phyloP scores from a whole-genome alignment of 2,797 vertebrate species.

The Chloroceryle amazona region DNA sequence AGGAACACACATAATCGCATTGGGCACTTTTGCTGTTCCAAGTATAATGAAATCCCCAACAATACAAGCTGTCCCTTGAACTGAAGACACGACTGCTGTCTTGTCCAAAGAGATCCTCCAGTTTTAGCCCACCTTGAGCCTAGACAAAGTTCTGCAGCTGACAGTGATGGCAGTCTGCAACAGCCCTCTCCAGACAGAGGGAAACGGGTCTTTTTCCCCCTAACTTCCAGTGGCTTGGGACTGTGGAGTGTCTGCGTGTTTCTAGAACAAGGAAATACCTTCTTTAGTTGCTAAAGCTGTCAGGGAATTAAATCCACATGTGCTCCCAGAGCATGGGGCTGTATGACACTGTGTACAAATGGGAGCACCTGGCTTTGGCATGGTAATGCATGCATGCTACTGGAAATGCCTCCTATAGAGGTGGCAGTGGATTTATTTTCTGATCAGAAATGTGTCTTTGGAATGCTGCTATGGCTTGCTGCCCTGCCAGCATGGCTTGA shows the following conservation, averaged over 20 bases:
- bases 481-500: neutral
- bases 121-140: neutral
- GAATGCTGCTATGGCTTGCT: neutral
- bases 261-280: neutral
- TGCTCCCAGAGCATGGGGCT: neutral
- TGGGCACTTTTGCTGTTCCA: neutral
- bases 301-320: neutral
- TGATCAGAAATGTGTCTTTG: neutral
- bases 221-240: neutral
- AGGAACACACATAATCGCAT: neutral
- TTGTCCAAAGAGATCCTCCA: neutral
- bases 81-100: neutral
- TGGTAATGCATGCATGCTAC: fast-evolving
- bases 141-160: neutral
- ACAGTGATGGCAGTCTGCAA: neutral
- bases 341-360: neutral
- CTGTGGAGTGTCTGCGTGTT: neutral
- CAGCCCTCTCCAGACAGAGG: neutral
- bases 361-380: neutral
- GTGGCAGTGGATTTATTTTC: neutral
- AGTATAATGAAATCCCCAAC: neutral
- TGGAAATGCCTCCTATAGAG: neutral
- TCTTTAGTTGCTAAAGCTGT: neutral
- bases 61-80: neutral
- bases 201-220: neutral